Percentiles rank a stretch among this genome's conserved stretches.
Evolutionary conservation across 2,113 vertebrate species (phyloP).

Genomic region (Oncorhynchus nerka): DNA sequence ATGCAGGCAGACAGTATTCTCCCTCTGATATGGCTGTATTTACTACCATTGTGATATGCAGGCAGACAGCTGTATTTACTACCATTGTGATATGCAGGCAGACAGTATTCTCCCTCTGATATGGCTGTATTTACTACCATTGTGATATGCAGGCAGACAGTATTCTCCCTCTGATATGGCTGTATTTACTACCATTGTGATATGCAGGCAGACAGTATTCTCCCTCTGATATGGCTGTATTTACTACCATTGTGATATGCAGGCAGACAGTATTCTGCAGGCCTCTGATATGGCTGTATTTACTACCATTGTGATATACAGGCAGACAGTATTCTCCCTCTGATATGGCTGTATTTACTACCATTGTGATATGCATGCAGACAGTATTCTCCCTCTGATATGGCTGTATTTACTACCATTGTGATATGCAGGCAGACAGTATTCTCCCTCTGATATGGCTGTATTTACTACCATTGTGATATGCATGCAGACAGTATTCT

Average conservation of each 20-base stretch:
- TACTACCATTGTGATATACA: conserved; percentile 47
- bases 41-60: conserved; percentile 48
- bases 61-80: conserved; percentile 34
- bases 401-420: conserved; percentile 36
- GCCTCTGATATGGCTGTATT: conserved; percentile 14
- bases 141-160: conserved; percentile 43
- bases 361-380: conserved; percentile 43
- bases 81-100: conserved; percentile 44
- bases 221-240: conserved; percentile 12
- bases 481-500: conserved; percentile 34
- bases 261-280: conserved; percentile 32
- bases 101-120: conserved; percentile 32
- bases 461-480: conserved; percentile 44
- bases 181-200: conserved; percentile 44
- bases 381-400: conserved; percentile 22
- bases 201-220: conserved; percentile 35
- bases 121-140: conserved; percentile 37
- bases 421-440: conserved; percentile 43
- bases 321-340: conserved; percentile 25
- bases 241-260: conserved; percentile 47
- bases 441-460: conserved; percentile 13
- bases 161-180: conserved; percentile 13
- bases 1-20: conserved; percentile 34
- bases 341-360: conserved; percentile 31
- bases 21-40: conserved; percentile 14